Evolutionary conservation across 2,797 vertebrate species (phyloP), one percentile per base, ranked within the genome.

Genomic region (Takifugu ocellatus): DNA sequence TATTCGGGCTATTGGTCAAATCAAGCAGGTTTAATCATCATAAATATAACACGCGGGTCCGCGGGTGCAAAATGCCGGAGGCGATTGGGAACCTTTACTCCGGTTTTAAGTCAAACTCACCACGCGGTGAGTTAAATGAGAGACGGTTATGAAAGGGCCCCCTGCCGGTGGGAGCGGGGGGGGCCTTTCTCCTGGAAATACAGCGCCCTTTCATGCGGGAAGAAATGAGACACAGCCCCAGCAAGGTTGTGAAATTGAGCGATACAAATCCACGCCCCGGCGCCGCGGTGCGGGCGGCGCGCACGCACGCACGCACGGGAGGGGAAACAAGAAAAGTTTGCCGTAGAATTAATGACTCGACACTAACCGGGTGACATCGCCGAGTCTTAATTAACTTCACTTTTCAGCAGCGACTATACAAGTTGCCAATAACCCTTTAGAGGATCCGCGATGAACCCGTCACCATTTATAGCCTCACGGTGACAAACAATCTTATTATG

Each of bases 401-500:
- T 58, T 55, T 52, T 51, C 10, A 54, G 56, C 66, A 64, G 46
- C 59, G 61, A 29, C 51, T 61, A 50, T 71, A 70, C 68, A 74
- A 83, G 83, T 80, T 84, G 63, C 75, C 72, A 56, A 72, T 67
- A 79, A 72, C 81, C 50, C 81, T 76, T 21, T 52, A 26, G 68
- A 66, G 72, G 63, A 61, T 74, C 56, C 75, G 76, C 71, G 84
- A 82, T 77, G 77, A 86, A 84, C 76, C 75, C 52, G 79, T 69
- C 70, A 80, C 89, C 90, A 88, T 91, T 89, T 89, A 91, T 91
- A 92, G 89, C 84, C 87, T 79, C 51, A 77, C 80, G 80, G 73
- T 86, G 86, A 89, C 81, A 76, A 86, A 81, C 90, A 91, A 92
- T 93, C 89, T 89, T 89, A 85, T 92, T 89, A 91, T 84, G 87